Conservation (phyloP, 2,888 invertebrate genomes). For the Coleophora deauratella region DNA sequence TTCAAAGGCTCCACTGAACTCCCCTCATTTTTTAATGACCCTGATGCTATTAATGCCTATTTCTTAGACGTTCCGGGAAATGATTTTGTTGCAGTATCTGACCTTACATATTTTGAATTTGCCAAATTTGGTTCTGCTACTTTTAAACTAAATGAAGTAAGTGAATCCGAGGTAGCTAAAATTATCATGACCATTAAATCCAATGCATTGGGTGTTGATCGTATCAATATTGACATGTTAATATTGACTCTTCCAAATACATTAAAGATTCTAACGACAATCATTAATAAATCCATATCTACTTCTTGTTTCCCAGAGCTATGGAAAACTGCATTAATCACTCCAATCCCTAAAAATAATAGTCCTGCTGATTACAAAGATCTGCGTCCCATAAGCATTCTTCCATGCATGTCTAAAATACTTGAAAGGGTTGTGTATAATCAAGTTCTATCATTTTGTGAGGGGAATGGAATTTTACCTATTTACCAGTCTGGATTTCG, state of each 20-base stretch:
- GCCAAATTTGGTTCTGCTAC: too few species aligned
- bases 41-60: neutral
- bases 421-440: neutral
- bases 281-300: neutral
- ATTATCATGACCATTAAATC: neutral
- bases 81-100: neutral
- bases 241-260: neutral
- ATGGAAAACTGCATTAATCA: neutral
- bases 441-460: too few species aligned
- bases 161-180: neutral
- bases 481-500: neutral
- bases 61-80: neutral
- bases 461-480: too few species aligned
- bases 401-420: neutral
- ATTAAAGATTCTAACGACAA: neutral
- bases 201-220: neutral
- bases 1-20: too few species aligned
- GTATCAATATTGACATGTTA: neutral
- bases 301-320: neutral
- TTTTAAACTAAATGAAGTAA: neutral
- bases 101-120: neutral
- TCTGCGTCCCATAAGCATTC: slow-evolving; percentile 1
- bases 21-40: neutral
- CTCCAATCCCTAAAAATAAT: neutral
- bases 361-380: neutral